Evolutionary conservation across 2,797 vertebrate genomes (phyloP).

Genomic region (Aplochiton taeniatus): DNA sequence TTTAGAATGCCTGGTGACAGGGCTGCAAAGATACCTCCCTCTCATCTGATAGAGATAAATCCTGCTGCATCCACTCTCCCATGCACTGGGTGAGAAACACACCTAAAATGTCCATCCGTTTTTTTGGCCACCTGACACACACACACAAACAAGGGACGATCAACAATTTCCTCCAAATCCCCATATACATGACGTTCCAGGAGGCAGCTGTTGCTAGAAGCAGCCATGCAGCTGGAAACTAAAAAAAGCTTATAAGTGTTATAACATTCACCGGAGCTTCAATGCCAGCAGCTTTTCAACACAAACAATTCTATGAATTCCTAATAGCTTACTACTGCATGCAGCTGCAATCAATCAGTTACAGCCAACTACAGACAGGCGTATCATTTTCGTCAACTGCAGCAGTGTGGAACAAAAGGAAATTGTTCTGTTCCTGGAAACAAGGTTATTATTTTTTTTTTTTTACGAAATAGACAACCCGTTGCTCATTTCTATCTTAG

Average conservation of each 20-base stretch:
- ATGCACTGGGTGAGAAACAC: background rate
- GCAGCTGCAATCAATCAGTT: conserved; percentile 60
- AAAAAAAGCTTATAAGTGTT: background rate
- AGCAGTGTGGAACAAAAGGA: conserved; percentile 32
- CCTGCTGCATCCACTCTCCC: background rate
- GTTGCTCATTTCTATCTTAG: conserved; percentile 18
- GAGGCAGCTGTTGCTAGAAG: conserved; percentile 53
- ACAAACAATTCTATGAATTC: no score
- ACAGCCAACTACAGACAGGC: conserved; percentile 17
- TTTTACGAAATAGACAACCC: conserved; percentile 28
- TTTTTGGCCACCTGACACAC: background rate
- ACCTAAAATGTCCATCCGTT: conserved; percentile 11
- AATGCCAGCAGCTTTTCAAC: no score
- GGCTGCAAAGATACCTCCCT: no score
- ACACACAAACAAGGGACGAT: background rate
- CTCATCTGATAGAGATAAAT: background rate
- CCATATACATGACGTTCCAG: conserved; percentile 26
- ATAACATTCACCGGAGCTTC: no score
- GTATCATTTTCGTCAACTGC: conserved; percentile 24
- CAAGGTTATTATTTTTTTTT: background rate
- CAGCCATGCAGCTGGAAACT: conserved; percentile 38
- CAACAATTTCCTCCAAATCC: conserved; percentile 25
- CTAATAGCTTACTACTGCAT: conserved; percentile 14
- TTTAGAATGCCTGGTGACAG: no score
- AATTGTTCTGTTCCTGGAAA: conserved; percentile 52